These are phyloP conservation scores for Amphiprion clarkii DNA, from an alignment of 2,797 vertebrate species.

Conservation along the genomic window DNA sequence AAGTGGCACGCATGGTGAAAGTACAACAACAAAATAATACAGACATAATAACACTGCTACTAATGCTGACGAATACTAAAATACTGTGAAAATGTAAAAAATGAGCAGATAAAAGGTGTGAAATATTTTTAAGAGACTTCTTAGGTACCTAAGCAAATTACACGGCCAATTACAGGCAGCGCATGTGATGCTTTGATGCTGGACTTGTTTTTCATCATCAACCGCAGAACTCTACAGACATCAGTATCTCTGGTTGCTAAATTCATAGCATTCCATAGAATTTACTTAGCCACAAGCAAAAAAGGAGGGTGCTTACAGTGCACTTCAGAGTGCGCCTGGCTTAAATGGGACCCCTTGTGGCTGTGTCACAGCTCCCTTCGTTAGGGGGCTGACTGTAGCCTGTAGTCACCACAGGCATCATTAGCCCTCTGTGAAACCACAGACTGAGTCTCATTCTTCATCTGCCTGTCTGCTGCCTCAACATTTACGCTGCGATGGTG, in stretches of 20 bases:
- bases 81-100: slow-evolving; percentile 20
- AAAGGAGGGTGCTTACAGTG: slow-evolving; percentile 86
- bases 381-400: slow-evolving; percentile 88
- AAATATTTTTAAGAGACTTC: slow-evolving; percentile 62
- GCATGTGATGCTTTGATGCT: slow-evolving; percentile 70
- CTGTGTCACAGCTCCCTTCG: slow-evolving; percentile 89
- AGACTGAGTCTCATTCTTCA: slow-evolving; percentile 88
- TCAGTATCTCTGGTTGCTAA: slow-evolving; percentile 75
- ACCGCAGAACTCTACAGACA: slow-evolving; percentile 68
- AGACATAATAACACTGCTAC: slow-evolving; percentile 36
- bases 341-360: slow-evolving; percentile 89
- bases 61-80: slow-evolving; percentile 25
- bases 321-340: slow-evolving; percentile 85
- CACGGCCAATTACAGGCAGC: slow-evolving; percentile 76
- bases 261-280: slow-evolving; percentile 81
- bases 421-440: slow-evolving; percentile 88
- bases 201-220: slow-evolving; percentile 77
- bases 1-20: slow-evolving; percentile 50
- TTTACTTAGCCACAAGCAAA: slow-evolving; percentile 82
- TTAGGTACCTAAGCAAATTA: slow-evolving; percentile 67
- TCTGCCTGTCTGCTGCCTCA: slow-evolving; percentile 85
- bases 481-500: slow-evolving; percentile 75
- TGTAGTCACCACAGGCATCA: slow-evolving; percentile 88
- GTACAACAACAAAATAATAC: slow-evolving; percentile 55
- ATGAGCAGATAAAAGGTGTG: slow-evolving; percentile 41